Base-by-base conservation (phyloP, 2,888 invertebrate genomes). In the Phortica magna region DNA sequence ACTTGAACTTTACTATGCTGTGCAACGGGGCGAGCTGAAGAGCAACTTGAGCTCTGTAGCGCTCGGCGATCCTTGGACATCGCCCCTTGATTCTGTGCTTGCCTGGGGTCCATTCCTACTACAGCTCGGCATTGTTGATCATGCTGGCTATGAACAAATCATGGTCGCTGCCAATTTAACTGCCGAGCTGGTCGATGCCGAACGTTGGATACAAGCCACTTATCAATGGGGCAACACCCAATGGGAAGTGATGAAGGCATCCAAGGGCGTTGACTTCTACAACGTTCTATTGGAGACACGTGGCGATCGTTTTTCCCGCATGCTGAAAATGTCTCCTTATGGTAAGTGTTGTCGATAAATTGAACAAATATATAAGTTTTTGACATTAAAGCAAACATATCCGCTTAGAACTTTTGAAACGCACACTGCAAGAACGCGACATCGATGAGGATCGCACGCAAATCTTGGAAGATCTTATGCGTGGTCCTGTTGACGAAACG, bases 1-100 rank as follows among this genome's bases (percentile, higher is more conserved):
- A 90, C 93, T 87, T 55, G 91, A 91, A 78, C 79, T 92, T 19
- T 83, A 91, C 76, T 87, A 95, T 94, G 95, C 95, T n/a, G 94
- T 96, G 83, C 88, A 93, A 80, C 91, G 91, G 0, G 94, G 94
- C 0, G 93, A 93, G 53, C 93, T 96, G 41, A 92, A 92, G 67
- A 95, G 95, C 57, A 95, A 96, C 83, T 93, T 98, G 72, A 93
- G 93, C 84, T 97, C 97, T 0, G 94, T 98, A 31, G 96, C 95
- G 0, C 93, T 98, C 90, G 97, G 97, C 1, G 98, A 98, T 91
- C 95, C 97, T 0, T 98, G 98, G 98, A 96, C 98, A 79, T 96
- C 96, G 1, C 97, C 98, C 0, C 94, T 97, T 73, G 97, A 98
- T 89, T 95, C 96, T 0, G 96, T 96, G 0, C 91, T 96, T 48